A percentile compares a stretch with the other conserved stretches of the same genome.
Evolutionary conservation across 2,888 invertebrate species (phyloP).

Genomic region (Epirrita christyi): DNA sequence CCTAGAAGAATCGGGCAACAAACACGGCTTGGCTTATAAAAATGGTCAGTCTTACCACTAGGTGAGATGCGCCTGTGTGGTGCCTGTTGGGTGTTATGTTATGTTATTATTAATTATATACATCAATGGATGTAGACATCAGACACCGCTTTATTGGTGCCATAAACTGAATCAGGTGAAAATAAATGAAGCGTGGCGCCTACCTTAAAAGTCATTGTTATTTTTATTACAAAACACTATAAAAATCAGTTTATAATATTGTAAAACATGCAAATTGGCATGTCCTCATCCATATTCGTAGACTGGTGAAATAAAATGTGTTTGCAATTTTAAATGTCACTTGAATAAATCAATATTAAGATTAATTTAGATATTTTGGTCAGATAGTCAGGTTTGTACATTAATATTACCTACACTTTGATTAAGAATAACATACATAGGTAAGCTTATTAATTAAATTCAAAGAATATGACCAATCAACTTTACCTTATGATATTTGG

Average conservation of each 20-base stretch:
- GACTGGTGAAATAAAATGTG: slow-evolving; percentile 36
- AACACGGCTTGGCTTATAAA: no score
- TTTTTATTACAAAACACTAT: slow-evolving; percentile 38
- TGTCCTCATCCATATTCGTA: slow-evolving; percentile 40
- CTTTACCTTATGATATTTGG: no score
- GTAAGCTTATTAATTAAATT: no score
- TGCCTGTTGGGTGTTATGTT: no score
- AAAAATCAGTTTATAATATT: slow-evolving; percentile 31
- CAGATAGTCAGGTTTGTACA: neutral
- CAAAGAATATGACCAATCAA: no score
- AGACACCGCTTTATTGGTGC: slow-evolving; percentile 13
- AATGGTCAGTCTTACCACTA: no score
- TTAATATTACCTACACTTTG: slow-evolving; percentile 1
- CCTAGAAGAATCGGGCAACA: no score
- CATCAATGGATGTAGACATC: no score
- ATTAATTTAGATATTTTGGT: slow-evolving; percentile 5
- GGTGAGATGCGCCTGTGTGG: no score
- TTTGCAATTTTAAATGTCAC: slow-evolving; percentile 30
- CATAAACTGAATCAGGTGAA: slow-evolving; percentile 34
- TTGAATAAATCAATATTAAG: slow-evolving; percentile 27
- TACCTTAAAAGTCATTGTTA: slow-evolving; percentile 35
- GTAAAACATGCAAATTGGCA: slow-evolving; percentile 46
- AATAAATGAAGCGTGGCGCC: slow-evolving; percentile 34
- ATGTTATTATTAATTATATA: no score
- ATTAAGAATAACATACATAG: no score